Conservation (phyloP, 2,113 vertebrate genomes). For the Triplophysa rosa region DNA sequence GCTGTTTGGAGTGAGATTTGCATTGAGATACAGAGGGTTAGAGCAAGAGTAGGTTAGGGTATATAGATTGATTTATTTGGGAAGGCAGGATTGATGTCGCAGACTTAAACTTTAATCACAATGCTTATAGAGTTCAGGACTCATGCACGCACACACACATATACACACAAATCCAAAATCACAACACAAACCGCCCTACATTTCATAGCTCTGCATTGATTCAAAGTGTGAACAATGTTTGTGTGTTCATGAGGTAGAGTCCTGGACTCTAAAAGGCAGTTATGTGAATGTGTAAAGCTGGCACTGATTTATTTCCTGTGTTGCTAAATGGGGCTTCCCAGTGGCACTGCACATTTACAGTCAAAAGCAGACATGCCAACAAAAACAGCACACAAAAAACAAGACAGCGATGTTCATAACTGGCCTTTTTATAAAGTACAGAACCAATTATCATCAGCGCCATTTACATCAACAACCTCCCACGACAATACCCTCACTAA, state of each 20-base stretch:
- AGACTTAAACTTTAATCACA: constrained; percentile 58
- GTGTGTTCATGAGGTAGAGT: not conserved
- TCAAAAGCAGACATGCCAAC: not conserved
- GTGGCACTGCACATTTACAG: constrained; percentile 10
- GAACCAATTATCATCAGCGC: not conserved
- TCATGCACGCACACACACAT: constrained; percentile 7
- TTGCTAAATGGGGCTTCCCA: constrained; percentile 3
- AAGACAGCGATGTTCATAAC: not conserved
- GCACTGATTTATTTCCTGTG: not conserved
- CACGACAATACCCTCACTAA: not conserved
- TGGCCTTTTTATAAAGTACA: not conserved
- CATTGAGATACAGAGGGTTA: constrained; percentile 43
- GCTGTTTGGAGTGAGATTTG: constrained; percentile 23
- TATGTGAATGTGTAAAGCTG: too few species aligned
- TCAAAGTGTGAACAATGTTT: not conserved
- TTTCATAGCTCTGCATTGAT: not conserved
- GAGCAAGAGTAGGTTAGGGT: not conserved
- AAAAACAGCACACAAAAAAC: not conserved
- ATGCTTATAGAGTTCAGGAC: constrained; percentile 45
- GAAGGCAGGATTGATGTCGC: constrained; percentile 47
- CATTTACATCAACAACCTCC: not conserved
- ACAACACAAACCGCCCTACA: constrained; percentile 4
- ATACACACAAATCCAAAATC: not conserved
- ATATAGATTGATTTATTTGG: constrained; percentile 56
- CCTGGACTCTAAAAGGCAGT: too few species aligned